These are phyloP conservation scores for Drosophila oshimai DNA, from an alignment of 1,140 invertebrate species.

Conservation along the genomic window DNA sequence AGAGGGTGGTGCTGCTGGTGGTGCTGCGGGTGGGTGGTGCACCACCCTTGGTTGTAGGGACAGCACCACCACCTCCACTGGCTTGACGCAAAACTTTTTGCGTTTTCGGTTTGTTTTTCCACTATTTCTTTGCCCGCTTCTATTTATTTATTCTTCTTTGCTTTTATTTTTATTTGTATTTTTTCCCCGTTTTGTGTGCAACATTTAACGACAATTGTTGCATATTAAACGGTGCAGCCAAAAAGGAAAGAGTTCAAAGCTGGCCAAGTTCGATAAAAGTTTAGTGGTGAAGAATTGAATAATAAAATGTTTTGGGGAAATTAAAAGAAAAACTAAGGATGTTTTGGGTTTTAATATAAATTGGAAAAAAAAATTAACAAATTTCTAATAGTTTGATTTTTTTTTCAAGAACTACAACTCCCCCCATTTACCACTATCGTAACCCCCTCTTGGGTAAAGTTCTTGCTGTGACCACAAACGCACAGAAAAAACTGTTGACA, in stretches of 20 bases:
- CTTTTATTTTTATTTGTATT: background rate
- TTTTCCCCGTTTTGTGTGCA: constrained; percentile 1
- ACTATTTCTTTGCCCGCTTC: constrained; percentile 5
- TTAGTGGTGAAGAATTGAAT: background rate
- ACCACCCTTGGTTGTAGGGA: background rate
- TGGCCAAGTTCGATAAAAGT: constrained; percentile 9
- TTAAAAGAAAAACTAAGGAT: too few relatives aligned
- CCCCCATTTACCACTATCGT: background rate
- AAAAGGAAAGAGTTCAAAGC: constrained; percentile 1
- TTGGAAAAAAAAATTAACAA: too few relatives aligned
- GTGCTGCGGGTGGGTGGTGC: background rate
- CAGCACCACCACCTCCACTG: too few relatives aligned
- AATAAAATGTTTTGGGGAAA: too few relatives aligned
- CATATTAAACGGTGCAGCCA: constrained; percentile 48
- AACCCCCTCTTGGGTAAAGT: background rate
- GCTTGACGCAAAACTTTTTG: constrained; percentile 60
- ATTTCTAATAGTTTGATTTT: too few relatives aligned
- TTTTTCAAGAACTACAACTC: background rate
- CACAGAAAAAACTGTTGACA: constrained; percentile 25
- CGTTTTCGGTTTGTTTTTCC: constrained; percentile 53
- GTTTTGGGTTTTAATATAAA: too few relatives aligned
- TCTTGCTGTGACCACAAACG: constrained; percentile 9
- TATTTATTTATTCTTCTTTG: background rate
- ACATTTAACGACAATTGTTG: constrained; percentile 69
- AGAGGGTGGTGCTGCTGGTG: background rate